These are phyloP conservation scores for Aphelenchoides avenae DNA, from an alignment of 1,140 invertebrate genomes.

Conservation along the genomic window DNA sequence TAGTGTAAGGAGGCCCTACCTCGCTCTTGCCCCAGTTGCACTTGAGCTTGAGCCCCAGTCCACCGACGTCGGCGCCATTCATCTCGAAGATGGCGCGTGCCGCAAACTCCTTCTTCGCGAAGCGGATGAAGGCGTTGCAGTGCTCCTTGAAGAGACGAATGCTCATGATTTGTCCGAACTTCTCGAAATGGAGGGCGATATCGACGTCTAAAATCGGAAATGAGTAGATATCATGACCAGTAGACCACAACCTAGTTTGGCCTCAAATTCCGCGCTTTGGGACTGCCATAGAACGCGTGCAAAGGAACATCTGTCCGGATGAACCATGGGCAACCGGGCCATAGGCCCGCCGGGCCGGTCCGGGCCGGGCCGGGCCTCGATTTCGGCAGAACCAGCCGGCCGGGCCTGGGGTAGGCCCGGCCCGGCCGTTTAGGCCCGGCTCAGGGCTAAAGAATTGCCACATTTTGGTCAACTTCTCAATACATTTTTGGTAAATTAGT, in stretches of 20 bases:
- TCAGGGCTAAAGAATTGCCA: too few species aligned
- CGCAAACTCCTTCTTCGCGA: constrained; percentile 93
- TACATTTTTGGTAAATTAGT: too few species aligned
- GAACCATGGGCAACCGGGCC: too few species aligned
- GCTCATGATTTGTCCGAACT: constrained; percentile 91
- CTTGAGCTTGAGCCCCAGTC: constrained; percentile 88
- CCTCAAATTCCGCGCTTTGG: background rate
- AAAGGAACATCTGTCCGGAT: constrained; percentile 10
- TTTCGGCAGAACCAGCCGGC: constrained; percentile 17
- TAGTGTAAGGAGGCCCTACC: too few species aligned
- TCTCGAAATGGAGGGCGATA: constrained; percentile 89
- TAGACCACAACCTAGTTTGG: background rate
- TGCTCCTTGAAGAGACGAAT: constrained; percentile 98
- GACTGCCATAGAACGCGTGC: too few species aligned
- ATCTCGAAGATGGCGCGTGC: constrained; percentile 93
- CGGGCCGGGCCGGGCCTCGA: too few species aligned
- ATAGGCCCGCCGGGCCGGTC: too few species aligned
- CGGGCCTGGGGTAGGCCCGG: too few species aligned
- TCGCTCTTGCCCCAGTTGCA: constrained; percentile 88
- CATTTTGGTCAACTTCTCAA: too few species aligned
- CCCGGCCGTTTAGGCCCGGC: too few species aligned
- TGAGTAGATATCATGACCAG: too few species aligned
- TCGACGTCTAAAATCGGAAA: constrained; percentile 72
- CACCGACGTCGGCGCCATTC: constrained; percentile 94
- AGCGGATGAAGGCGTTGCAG: constrained; percentile 95